Evolutionary conservation across 2,888 invertebrate genomes (phyloP), one percentile per base, ranked within the genome.

Genomic region (Galerucella calmariensis): DNA sequence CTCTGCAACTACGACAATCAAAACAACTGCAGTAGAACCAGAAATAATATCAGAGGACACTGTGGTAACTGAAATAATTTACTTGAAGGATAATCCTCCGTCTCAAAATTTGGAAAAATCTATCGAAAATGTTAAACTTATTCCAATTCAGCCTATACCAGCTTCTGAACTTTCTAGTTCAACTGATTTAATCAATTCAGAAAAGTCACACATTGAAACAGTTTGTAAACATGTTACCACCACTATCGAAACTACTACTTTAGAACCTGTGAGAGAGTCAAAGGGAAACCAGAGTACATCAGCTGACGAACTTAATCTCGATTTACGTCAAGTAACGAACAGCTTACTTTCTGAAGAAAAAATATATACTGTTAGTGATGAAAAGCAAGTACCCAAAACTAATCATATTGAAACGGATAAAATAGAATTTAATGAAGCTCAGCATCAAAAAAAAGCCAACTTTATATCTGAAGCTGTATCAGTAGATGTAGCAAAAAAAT

Each of bases 1-100:
- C 10, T 14, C 44, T 53, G 67, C 51, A 51, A 27, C 27, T 51
- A 8, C 53, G 10, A 53, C 53, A 12, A 53, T 51, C 20, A 48
- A 24, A 48, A 16, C 2, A 67, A 51, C n/a, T 41, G 16, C 53
- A 51, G n/a, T 44, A 56, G 59, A 67, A 14, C 53, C 46, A 46
- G 27, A 56, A 67, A 51, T 16, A n/a, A 12, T 41, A 67, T 44
- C 72, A n/a, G 14, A 65, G n/a, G 51, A 51, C 35, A 24, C 53
- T 27, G 16, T 16, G 53, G 51, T n/a, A 35, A 51, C 53, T 12
- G 16, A 56, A 51, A 51, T 11, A 53, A 16, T 41, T 27, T 2
- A 41, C 10, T n/a, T 4, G n/a, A 51, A 51, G n/a, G 51, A n/a
- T 1, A 14, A 14, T 51, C 14, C 6, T 51, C n/a, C 14, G 2